These are phyloP conservation scores for Acanthosepion esculentum DNA, from an alignment of 2,888 invertebrate genomes.

Conservation along the genomic window DNA sequence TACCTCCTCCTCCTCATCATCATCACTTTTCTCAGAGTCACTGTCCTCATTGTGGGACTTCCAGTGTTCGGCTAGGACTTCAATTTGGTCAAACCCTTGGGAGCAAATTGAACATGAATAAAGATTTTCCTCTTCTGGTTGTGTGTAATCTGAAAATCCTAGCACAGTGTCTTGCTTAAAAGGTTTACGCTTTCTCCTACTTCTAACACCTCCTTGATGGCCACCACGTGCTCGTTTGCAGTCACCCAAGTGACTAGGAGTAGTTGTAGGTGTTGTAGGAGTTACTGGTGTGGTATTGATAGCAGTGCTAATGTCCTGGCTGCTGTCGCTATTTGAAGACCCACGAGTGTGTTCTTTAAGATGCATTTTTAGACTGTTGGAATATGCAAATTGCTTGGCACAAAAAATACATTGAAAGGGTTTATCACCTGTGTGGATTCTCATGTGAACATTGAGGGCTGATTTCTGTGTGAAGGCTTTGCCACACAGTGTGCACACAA, in stretches of 20 bases:
- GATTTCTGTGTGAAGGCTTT: conserved; percentile 41
- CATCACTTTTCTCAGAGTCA: conserved; percentile 38
- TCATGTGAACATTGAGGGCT: conserved; percentile 33
- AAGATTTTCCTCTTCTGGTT: not conserved
- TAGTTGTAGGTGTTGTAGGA: not conserved
- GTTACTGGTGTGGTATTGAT: not conserved
- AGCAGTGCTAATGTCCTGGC: not conserved
- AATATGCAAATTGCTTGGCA: conserved; percentile 43
- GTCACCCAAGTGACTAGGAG: not conserved
- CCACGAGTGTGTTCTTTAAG: not conserved
- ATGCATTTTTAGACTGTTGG: conserved; percentile 34
- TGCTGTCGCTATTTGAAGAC: not conserved
- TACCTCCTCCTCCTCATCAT: not conserved
- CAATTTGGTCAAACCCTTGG: conserved; percentile 33
- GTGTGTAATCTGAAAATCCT: conserved; percentile 4
- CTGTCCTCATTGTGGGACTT: conserved; percentile 39
- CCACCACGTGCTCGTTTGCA: not conserved
- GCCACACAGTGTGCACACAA: not conserved
- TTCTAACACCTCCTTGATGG: not conserved
- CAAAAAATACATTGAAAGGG: conserved; percentile 43
- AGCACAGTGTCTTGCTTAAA: not conserved
- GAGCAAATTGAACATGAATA: conserved; percentile 34
- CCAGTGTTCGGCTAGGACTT: conserved; percentile 14
- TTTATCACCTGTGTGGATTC: conserved; percentile 44
- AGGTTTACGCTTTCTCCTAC: not conserved